phyloP scores from a whole-genome alignment of 2,888 invertebrate genomes.

The Conistra vaccinii region DNA sequence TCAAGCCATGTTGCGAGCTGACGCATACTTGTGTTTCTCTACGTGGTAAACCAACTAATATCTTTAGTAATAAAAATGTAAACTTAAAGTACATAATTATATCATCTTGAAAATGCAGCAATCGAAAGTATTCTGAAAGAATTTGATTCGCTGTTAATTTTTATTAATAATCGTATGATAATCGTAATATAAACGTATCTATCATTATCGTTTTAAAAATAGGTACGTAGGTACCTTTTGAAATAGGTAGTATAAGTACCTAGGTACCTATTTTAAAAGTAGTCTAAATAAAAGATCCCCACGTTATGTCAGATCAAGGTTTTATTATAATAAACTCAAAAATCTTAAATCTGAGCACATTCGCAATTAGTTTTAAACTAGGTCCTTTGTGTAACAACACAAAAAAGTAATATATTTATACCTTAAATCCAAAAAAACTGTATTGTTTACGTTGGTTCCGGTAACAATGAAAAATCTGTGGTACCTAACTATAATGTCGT shows the following conservation, averaged over 20 bases:
- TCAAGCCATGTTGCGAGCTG: background rate
- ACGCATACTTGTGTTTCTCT: background rate
- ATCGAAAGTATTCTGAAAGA: too few species aligned
- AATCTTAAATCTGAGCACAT: background rate
- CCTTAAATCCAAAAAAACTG: conserved; percentile 1
- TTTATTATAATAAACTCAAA: background rate
- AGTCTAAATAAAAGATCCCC: background rate
- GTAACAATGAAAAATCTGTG: conserved; percentile 30
- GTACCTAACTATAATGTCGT: conserved; percentile 27
- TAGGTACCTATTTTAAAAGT: background rate
- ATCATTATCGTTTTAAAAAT: too few species aligned
- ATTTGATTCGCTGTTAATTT: background rate
- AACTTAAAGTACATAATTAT: background rate
- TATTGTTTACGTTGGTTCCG: background rate
- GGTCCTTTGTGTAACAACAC: background rate
- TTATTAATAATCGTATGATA: too few species aligned
- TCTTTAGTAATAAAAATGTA: too few species aligned
- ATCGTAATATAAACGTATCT: too few species aligned
- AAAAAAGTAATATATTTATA: background rate
- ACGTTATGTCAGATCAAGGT: background rate
- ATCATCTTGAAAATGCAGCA: background rate
- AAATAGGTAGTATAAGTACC: too few species aligned
- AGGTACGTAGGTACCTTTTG: too few species aligned
- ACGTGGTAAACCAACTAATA: too few species aligned
- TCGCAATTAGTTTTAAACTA: background rate